phyloP scores from a whole-genome alignment of 2,888 invertebrate species.

The Hypena proboscidalis region DNA sequence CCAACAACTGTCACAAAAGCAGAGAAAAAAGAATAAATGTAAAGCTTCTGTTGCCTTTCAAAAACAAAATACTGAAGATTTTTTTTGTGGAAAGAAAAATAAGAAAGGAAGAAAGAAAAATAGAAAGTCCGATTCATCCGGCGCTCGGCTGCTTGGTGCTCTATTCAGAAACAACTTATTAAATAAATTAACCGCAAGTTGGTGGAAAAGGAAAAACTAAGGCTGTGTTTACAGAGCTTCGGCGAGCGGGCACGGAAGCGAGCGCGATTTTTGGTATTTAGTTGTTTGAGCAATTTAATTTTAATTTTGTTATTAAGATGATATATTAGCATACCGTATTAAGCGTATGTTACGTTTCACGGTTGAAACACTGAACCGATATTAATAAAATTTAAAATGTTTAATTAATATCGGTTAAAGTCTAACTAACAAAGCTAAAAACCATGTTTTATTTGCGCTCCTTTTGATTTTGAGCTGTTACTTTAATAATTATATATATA shows the following conservation, averaged over 20 bases:
- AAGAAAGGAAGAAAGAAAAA: constrained; percentile 59
- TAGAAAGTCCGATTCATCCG: constrained; percentile 74
- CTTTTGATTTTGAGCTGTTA: too few species aligned
- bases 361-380: too few species aligned
- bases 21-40: constrained; percentile 42
- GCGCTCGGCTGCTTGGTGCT: constrained; percentile 59
- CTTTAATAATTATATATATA: too few species aligned
- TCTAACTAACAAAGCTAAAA: too few species aligned
- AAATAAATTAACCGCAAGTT: constrained; percentile 83
- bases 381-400: too few species aligned
- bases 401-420: too few species aligned
- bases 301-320: too few species aligned
- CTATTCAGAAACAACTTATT: constrained; percentile 83
- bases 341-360: too few species aligned
- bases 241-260: constrained; percentile 23
- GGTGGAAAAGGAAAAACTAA: constrained; percentile 78
- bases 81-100: constrained; percentile 40
- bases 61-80: constrained; percentile 52
- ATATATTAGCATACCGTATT: too few species aligned
- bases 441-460: too few species aligned
- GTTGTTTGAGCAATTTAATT: too few species aligned
- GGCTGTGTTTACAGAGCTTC: constrained; percentile 32
- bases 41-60: constrained; percentile 51
- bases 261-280: too few species aligned
- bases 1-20: constrained; percentile 51